Percentiles rank a stretch among this genome's conserved stretches.
These are phyloP conservation scores for Platycercus adscitus DNA, from an alignment of 2,113 vertebrate species.

Conservation along the genomic window DNA sequence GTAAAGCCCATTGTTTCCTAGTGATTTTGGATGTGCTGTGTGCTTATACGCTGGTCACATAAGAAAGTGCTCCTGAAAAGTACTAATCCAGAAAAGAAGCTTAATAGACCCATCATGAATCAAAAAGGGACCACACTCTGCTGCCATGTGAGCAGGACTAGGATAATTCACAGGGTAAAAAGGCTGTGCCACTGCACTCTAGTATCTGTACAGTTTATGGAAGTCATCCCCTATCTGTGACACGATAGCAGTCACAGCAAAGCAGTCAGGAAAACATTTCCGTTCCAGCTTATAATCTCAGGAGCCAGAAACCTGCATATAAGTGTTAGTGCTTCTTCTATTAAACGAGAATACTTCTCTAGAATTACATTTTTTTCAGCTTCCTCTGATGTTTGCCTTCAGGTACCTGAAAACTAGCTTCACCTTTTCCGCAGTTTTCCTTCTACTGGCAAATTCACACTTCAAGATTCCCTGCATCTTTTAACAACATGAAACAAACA, in stretches of 20 bases:
- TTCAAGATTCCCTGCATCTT: not conserved
- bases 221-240: not conserved
- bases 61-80: not conserved
- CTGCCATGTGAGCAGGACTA: not conserved
- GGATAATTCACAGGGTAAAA: not conserved
- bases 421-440: not conserved
- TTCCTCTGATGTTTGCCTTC: not conserved
- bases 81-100: not conserved
- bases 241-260: not conserved
- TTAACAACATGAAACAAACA: not conserved
- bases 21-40: not conserved
- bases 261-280: not conserved
- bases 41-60: not conserved
- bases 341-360: not conserved
- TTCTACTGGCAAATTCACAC: not conserved
- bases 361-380: not conserved
- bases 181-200: not conserved
- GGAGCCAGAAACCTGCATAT: not conserved
- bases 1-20: not conserved
- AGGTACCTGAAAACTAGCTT: not conserved
- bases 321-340: not conserved
- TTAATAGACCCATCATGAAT: not conserved
- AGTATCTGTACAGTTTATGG: not conserved
- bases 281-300: not conserved
- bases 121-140: not conserved